Evolutionary conservation across 1,140 invertebrate species (phyloP).

Genomic region (Drosophila sechellia): DNA sequence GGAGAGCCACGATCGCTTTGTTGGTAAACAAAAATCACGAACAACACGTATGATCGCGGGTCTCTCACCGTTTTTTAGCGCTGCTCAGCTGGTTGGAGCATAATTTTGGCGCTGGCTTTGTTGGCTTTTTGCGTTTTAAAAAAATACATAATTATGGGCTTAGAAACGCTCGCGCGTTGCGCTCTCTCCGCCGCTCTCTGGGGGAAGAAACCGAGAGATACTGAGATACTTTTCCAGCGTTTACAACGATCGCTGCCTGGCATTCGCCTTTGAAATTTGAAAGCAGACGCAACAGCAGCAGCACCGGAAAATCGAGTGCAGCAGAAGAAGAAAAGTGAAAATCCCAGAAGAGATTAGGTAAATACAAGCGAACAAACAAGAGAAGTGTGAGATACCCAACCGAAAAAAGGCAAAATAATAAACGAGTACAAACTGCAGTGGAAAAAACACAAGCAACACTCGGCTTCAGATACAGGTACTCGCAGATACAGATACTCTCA

Average conservation of each 20-base stretch:
- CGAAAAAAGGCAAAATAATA: constrained; percentile 21
- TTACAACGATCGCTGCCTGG: constrained; percentile 56
- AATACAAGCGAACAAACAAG: constrained; percentile 37
- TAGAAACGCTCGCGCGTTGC: constrained; percentile 58
- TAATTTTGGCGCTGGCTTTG: constrained; percentile 66
- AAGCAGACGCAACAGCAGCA: constrained; percentile 63
- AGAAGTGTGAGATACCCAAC: constrained; percentile 17
- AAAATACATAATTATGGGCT: constrained; percentile 82
- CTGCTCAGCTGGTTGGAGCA: constrained; percentile 66
- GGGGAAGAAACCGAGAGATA: neutral
- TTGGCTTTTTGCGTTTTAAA: constrained; percentile 78
- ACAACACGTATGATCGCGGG: constrained; percentile 60
- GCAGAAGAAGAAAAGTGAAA: constrained; percentile 70
- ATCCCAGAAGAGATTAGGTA: constrained; percentile 51
- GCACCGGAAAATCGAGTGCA: constrained; percentile 52
- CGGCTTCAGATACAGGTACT: constrained; percentile 27
- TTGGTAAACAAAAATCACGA: constrained; percentile 80
- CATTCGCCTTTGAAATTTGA: constrained; percentile 80
- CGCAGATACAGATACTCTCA: constrained; percentile 17
- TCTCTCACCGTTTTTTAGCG: constrained; percentile 10
- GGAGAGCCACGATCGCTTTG: constrained; percentile 42
- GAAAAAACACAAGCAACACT: neutral
- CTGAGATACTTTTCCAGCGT: constrained; percentile 54
- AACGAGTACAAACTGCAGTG: constrained; percentile 44
- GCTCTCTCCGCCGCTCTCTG: constrained; percentile 1